Conservation (phyloP, 2,888 invertebrate species). For the Idaea straminata region DNA sequence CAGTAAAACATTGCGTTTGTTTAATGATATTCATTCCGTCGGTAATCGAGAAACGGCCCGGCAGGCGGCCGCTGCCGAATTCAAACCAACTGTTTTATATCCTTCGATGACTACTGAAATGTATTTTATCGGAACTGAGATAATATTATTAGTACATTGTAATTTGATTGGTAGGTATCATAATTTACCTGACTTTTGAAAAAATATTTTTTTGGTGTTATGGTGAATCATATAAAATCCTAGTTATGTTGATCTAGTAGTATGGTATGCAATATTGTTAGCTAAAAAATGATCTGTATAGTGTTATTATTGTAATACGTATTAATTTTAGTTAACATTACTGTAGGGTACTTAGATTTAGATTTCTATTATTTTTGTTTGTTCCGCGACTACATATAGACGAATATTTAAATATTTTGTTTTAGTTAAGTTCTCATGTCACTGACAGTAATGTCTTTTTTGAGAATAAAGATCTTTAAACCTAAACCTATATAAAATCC, state of each 20-base stretch:
- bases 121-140: conserved; percentile 10
- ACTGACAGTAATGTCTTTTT: no score
- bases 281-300: no score
- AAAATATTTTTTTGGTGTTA: conserved; percentile 4
- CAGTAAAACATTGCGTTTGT: conserved; percentile 49
- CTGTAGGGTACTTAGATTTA: no score
- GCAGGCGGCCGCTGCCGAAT: conserved; percentile 66
- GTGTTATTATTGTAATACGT: no score
- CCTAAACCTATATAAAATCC: not conserved
- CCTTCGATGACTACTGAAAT: conserved; percentile 40
- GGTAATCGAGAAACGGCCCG: conserved; percentile 53
- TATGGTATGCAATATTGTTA: no score
- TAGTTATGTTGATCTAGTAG: no score
- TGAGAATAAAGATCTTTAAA: no score
- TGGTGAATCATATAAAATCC: not conserved
- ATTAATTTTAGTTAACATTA: no score
- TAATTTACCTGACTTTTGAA: conserved; percentile 8
- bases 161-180: not conserved
- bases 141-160: not conserved
- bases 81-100: conserved; percentile 50
- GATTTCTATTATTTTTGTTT: no score
- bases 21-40: conserved; percentile 48
- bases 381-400: no score
- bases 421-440: no score
- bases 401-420: no score